Base-by-base conservation (phyloP, 2,113 vertebrate species). In the Syngnathoides biaculeatus region DNA sequence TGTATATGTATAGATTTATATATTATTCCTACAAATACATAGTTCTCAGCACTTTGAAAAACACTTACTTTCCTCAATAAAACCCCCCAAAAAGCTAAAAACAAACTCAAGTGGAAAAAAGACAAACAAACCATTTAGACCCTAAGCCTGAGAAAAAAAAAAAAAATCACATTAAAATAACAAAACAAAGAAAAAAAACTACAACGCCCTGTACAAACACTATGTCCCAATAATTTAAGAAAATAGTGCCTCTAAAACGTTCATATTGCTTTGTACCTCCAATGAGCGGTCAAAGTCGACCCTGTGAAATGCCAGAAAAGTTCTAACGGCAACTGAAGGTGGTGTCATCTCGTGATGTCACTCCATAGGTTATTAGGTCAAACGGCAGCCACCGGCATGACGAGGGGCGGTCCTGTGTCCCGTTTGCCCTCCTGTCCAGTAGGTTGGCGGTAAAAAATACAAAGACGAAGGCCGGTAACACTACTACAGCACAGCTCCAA, bases 161-260 rank as follows among this genome's bases (percentile, higher is more conserved):
- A 73, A 52, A 64, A 84, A 87, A 79, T 75, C 69, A 88, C 79
- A 78, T 73, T 53, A 74, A 89, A 86, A 88, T 79, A 90, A 91
- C 83, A 43, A 35, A 89, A 88, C 86, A 91, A 27, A 26, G 11
- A 53, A 87, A 79, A 71, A 75, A 83, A 86, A 92, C 2, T 13
- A 19, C 87, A 86, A 92, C 90, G 91, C 90, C 88, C 91, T 92
- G 90, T 91, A 93, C 91, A 92, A 92, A 93, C 90, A 92, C 89
- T 89, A 89, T 91, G 90, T 87, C 85, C 91, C 84, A 93, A 93
- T 93, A 93, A 93, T 92, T 93, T 93, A 93, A 93, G 92, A 93
- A 93, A 93, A 93, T 93, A 92, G 90, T 91, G 92, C 92, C 90
- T 93, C 91, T 93, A 91, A 92, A 92, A 90, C 89, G 90, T 92